Evolutionary conservation across 2,888 invertebrate species (phyloP).

Genomic region (Drosophila meridionalis): DNA sequence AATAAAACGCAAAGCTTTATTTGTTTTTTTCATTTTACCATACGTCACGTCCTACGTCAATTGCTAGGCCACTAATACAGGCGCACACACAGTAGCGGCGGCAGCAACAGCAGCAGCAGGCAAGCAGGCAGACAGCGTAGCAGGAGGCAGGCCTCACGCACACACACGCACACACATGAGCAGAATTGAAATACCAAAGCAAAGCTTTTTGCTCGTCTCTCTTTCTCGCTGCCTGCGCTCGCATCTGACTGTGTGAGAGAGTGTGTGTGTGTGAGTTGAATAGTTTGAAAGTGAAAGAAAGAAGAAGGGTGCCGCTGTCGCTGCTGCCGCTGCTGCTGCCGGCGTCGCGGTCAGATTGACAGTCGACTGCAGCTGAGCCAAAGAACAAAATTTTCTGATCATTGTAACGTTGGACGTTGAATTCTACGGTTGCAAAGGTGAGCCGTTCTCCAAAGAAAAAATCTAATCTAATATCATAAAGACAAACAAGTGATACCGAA

Average conservation of each 20-base stretch:
- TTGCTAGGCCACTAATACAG: constrained; percentile 60
- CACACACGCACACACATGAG: constrained; percentile 30
- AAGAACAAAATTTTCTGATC: constrained; percentile 83
- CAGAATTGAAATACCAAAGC: constrained; percentile 37
- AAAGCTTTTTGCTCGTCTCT: constrained; percentile 56
- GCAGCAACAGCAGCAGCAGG: constrained; percentile 26
- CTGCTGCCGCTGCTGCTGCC: constrained; percentile 29
- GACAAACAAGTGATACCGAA: constrained; percentile 25
- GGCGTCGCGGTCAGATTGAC: constrained; percentile 23
- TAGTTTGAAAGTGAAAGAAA: constrained; percentile 80
- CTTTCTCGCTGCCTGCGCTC: constrained; percentile 45
- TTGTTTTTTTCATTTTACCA: constrained; percentile 27
- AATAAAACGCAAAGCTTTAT: constrained; percentile 58
- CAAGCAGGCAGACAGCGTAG: constrained; percentile 28
- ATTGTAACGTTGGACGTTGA: constrained; percentile 85
- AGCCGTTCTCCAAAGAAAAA: constrained; percentile 68
- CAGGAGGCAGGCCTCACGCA: constrained; percentile 61
- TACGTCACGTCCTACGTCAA: constrained; percentile 78
- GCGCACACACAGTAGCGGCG: constrained; percentile 5
- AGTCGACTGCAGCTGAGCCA: constrained; percentile 66
- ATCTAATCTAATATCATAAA: constrained; percentile 37
- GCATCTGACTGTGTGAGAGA: constrained; percentile 17
- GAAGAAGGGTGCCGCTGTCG: constrained; percentile 54
- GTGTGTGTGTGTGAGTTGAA: constrained; percentile 32
- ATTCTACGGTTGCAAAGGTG: constrained; percentile 85